A percentile compares a stretch with the other conserved stretches of the same genome.
phyloP scores from a whole-genome alignment of 2,797 vertebrate species.

The Microtus agrestis region DNA sequence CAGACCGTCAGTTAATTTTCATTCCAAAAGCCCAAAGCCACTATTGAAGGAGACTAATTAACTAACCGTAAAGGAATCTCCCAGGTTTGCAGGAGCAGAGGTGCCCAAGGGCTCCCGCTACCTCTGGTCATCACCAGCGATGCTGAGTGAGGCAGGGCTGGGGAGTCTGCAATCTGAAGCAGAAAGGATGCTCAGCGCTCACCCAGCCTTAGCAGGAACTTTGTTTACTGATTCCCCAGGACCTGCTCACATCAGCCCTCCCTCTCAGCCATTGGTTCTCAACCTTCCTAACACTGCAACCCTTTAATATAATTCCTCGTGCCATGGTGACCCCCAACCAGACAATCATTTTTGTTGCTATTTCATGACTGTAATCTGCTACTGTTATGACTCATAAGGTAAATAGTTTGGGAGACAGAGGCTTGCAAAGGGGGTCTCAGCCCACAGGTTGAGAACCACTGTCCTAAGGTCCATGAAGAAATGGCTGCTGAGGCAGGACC shows the following conservation, averaged over 20 bases:
- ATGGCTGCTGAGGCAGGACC: accelerated
- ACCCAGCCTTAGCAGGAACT: not conserved
- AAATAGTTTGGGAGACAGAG: not conserved
- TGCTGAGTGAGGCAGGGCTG: accelerated
- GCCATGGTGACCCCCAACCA: not conserved
- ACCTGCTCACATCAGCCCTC: not conserved
- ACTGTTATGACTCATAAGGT: not conserved
- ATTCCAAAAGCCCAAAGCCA: slow-evolving; percentile 49
- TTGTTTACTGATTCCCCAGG: not conserved
- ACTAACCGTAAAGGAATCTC: not conserved
- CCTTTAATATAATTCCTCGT: too few relatives aligned
- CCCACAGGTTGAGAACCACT: not conserved
- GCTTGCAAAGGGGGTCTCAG: not conserved
- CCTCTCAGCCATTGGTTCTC: not conserved
- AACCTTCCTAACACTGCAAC: not conserved
- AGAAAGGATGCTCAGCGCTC: not conserved
- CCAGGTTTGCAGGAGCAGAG: not conserved
- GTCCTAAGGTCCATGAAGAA: not conserved
- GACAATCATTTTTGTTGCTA: not conserved
- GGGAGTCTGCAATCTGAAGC: not conserved
- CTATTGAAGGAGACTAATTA: slow-evolving; percentile 21
- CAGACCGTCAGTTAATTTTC: not conserved
- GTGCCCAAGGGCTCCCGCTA: accelerated
- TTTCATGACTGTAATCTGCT: not conserved
- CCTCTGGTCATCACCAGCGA: accelerated